A percentile compares a stretch with the other conserved stretches of the same genome.
phyloP scores from a whole-genome alignment of 1,140 invertebrate genomes.

The Ostrea edulis region DNA sequence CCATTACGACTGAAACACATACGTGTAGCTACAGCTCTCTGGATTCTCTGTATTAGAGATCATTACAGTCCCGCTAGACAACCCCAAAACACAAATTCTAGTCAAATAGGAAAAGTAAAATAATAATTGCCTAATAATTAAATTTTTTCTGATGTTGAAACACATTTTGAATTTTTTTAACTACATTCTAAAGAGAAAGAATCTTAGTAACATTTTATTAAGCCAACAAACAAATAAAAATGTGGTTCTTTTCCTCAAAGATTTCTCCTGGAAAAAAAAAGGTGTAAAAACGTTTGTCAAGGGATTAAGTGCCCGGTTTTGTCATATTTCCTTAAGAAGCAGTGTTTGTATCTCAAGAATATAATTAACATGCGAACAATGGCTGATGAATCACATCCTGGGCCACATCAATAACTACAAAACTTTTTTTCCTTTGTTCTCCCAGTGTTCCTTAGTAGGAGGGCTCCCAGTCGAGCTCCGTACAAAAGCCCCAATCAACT shows the following conservation, averaged over 20 bases:
- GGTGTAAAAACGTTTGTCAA: not conserved
- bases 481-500: conserved; percentile 38
- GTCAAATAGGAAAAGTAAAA: not conserved
- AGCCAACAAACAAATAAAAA: not conserved
- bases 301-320: conserved; percentile 13
- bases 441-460: not conserved
- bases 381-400: conserved; percentile 33
- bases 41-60: not conserved
- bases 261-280: not conserved
- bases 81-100: not conserved
- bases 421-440: conserved; percentile 27
- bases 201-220: not conserved
- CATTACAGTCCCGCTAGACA: not conserved
- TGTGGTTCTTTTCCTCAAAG: not conserved
- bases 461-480: not conserved
- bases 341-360: conserved; percentile 31
- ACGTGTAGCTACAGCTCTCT: not conserved
- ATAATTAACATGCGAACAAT: conserved; percentile 37
- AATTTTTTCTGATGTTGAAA: not conserved
- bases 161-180: not conserved
- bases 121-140: not conserved
- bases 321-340: not conserved
- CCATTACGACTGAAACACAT: not conserved
- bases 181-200: not conserved
- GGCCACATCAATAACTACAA: conserved; percentile 22